These are phyloP conservation scores for Synergus gifuensis DNA, from an alignment of 2,888 invertebrate genomes.

Conservation along the genomic window DNA sequence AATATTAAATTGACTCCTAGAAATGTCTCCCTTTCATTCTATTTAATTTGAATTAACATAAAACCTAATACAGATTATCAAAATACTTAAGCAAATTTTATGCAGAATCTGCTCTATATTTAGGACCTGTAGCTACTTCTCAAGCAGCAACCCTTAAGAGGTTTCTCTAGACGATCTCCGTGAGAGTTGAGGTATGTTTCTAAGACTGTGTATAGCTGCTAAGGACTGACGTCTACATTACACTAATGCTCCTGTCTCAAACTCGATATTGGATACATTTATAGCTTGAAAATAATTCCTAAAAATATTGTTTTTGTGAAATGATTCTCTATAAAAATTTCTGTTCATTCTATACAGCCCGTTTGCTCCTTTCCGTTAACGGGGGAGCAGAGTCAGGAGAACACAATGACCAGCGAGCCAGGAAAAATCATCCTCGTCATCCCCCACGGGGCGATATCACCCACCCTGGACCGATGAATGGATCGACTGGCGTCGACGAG, in stretches of 20 bases:
- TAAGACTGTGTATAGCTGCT: neutral
- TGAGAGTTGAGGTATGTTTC: neutral
- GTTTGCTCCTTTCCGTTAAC: slow-evolving; percentile 47
- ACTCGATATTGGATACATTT: neutral
- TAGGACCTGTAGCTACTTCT: neutral
- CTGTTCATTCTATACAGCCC: slow-evolving; percentile 1
- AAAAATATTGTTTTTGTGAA: neutral
- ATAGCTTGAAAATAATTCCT: neutral
- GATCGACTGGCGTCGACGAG: slow-evolving; percentile 52
- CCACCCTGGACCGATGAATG: slow-evolving; percentile 53
- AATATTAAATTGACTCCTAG: neutral
- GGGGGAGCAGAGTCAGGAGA: slow-evolving; percentile 53
- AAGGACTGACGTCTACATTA: neutral
- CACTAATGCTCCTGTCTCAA: neutral
- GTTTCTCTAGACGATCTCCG: neutral
- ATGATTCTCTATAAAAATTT: neutral
- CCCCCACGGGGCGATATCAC: slow-evolving; percentile 49
- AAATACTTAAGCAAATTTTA: too few species aligned
- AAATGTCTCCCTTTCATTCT: neutral
- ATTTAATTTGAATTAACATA: neutral
- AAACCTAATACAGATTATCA: too few species aligned
- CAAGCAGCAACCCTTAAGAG: neutral
- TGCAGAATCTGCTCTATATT: neutral
- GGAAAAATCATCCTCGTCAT: slow-evolving; percentile 61
- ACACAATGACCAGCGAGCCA: slow-evolving; percentile 57